These are phyloP conservation scores for Acrocephalus arundinaceus DNA, from an alignment of 2,113 vertebrate genomes.

Conservation along the genomic window DNA sequence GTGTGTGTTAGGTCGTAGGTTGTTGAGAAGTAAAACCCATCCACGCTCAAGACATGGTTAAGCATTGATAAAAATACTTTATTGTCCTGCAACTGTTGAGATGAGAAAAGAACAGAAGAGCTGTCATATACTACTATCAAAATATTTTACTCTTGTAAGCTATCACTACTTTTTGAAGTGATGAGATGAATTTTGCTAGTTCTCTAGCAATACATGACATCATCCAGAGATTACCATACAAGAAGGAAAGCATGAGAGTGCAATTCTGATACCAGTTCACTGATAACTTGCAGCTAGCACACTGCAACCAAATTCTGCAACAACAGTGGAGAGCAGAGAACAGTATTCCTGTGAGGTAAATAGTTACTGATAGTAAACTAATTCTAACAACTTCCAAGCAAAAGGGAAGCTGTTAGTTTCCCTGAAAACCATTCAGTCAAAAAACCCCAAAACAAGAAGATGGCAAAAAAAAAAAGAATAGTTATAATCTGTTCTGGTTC, in stretches of 20 bases:
- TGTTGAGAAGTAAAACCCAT: slow-evolving; percentile 92
- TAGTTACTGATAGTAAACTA: not conserved
- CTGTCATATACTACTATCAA: not conserved
- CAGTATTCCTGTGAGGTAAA: not conserved
- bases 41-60: slow-evolving; percentile 85
- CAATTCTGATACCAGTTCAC: not conserved
- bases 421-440: not conserved
- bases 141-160: not conserved
- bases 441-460: not conserved
- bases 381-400: not conserved
- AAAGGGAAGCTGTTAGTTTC: not conserved
- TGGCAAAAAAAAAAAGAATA: not conserved
- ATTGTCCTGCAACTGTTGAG: slow-evolving; percentile 91
- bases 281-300: not conserved
- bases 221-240: not conserved
- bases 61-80: slow-evolving; percentile 94
- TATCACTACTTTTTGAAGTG: not conserved
- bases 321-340: not conserved
- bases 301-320: not conserved
- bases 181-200: not conserved
- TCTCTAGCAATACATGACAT: not conserved
- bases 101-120: not conserved
- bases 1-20: slow-evolving; percentile 93
- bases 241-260: not conserved
- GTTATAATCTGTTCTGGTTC: not conserved